Percentiles rank a stretch among this genome's conserved stretches.
Conservation (phyloP, 2,113 vertebrate genomes). For the Nestor notabilis region DNA sequence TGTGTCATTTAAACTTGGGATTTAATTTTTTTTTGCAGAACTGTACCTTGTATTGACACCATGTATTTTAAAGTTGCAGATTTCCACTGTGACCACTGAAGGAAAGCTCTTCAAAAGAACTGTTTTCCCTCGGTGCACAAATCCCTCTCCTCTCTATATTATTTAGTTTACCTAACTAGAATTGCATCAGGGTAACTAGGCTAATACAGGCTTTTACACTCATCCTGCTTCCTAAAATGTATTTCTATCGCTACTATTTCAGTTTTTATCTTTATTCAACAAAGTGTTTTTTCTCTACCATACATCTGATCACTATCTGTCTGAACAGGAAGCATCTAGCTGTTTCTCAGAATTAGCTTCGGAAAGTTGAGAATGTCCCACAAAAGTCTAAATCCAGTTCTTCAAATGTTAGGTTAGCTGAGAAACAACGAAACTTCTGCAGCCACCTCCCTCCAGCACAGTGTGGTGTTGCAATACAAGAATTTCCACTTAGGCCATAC, state of each 20-base stretch:
- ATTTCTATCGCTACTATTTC: background rate
- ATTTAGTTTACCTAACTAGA: background rate
- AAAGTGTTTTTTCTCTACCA: background rate
- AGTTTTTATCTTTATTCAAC: background rate
- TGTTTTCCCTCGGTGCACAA: background rate
- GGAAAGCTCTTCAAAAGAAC: background rate
- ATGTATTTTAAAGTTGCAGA: background rate
- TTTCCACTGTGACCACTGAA: background rate
- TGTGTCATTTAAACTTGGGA: background rate
- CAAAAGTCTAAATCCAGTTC: background rate
- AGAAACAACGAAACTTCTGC: background rate
- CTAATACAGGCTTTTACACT: background rate
- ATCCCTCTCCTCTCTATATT: background rate
- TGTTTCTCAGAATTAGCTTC: slow-evolving; percentile 10
- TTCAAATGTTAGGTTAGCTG: background rate
- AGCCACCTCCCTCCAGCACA: background rate
- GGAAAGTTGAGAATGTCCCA: background rate
- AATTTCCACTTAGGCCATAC: background rate
- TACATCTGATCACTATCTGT: background rate
- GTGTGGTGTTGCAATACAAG: fast-evolving
- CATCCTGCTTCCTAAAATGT: background rate
- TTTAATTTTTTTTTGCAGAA: background rate
- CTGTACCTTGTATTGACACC: background rate
- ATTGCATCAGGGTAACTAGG: background rate
- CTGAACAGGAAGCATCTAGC: background rate